Evolutionary conservation across 2,888 invertebrate genomes (phyloP), one percentile per base, ranked within the genome.

Genomic region (Cheiracanthium punctorium): DNA sequence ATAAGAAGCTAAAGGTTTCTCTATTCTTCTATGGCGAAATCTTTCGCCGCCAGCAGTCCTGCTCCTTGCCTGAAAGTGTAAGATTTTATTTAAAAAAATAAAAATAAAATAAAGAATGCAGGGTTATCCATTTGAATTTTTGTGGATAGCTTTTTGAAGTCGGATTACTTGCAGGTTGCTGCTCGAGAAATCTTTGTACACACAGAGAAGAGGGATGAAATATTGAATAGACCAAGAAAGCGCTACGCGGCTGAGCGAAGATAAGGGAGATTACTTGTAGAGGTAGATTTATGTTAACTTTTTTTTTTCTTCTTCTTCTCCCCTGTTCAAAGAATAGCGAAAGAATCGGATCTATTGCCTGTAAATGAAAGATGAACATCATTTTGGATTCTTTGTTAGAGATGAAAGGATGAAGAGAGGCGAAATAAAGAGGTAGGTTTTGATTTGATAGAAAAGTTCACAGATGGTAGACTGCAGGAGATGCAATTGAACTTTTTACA

Each of bases 131-230:
- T 58, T 58, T 58, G 24, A 58, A 58, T 58, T 58, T 58, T 24
- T 58, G 58, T 58, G 58, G 58, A 58, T 58, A 24, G 24, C 58
- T 58, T n/a, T n/a, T 58, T 58, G 58, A 58, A 58, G 58, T 58
- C 58, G 24, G 58, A 58, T 58, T 58, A 58, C 58, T 24, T 58
- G 58, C 2, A 58, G 58, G 58, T 58, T 24, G 58, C 58, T 58
- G 10, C 43, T 12, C n/a, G n/a, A n/a, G 14, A 17, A 48, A 48
- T 48, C 43, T 48, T 12, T 48, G 43, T 17, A 48, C n/a, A 37
- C 4, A 37, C 7, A 48, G 43, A 48, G 14, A 48, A 48, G 43
- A 48, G 17, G n/a, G 17, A 48, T 48, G 43, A 48, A 48, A 48
- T 48, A 48, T 48, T 7, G 17, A 48, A 48, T 48, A 17, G 43